Evolutionary conservation across 1,140 invertebrate genomes (phyloP), one percentile per base, ranked within the genome.

Genomic region (Papilio machaon): DNA sequence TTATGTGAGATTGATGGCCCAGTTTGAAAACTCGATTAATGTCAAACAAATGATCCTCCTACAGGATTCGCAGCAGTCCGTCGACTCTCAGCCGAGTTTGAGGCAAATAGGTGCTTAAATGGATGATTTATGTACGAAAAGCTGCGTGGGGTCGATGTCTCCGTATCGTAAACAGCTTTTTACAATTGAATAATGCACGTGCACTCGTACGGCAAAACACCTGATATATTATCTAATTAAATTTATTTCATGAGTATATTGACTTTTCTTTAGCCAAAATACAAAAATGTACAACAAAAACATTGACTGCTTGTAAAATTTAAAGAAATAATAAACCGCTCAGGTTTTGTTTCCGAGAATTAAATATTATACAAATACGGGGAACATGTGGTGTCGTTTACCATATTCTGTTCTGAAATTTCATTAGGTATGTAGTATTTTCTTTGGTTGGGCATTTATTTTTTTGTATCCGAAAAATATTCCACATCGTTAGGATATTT

Each of bases 51-150:
- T 38, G 46, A 70, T 75, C 52, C 64, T 79, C 70, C 52, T 82
- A 73, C 38, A 43, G 75, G 49, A 78, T 67, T 79, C 67, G 17
- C 11, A 30, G 38, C 35, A 60, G 78, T 79, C 79, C 79, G 77
- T 80, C 60, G 70, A 64, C 60, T 79, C 80, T 78, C 79, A 76
- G 75, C 78, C 73, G 80, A 83, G 81, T 82, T 35, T 82, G 54
- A 58, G 49, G 76, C 52, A 79, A 79, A 79, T 58, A 81, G 78
- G 73, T 47, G 67, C 78, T 82, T 83, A 82, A 82, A 60, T 80
- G 49, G 67, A 84, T 80, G 81, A 84, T 82, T 85, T 81, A 86
- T 75, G 78, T 64, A 76, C 82, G 80, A 74, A 83, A 80, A 81
- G 75, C 80, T 78, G 77, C 10, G 58, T 60, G n/a, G 58, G 84